Conservation (phyloP, 2,888 invertebrate species). For the Dicyrtoma fusca region DNA sequence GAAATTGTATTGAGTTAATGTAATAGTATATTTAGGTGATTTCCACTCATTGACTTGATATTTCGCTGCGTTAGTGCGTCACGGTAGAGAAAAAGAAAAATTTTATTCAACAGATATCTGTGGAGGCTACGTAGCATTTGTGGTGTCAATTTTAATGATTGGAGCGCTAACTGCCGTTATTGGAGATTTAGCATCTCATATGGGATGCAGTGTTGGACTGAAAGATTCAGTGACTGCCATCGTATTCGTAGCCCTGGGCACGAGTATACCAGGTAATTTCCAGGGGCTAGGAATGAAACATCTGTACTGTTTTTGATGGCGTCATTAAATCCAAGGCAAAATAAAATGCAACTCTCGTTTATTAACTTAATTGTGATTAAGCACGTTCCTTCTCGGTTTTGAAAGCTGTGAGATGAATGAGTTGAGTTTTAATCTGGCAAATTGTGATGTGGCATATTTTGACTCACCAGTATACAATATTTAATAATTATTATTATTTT, state of each 20-base stretch:
- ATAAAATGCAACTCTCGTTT: not conserved
- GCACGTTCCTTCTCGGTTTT: too few relatives aligned
- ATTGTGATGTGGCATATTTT: too few relatives aligned
- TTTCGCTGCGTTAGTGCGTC: too few relatives aligned
- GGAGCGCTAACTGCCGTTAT: conserved; percentile 95
- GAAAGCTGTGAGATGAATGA: too few relatives aligned
- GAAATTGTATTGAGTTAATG: too few relatives aligned
- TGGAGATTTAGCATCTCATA: conserved; percentile 95
- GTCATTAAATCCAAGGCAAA: not conserved
- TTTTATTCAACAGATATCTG: conserved; percentile 72
- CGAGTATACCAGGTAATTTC: conserved; percentile 89
- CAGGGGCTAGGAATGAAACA: conserved; percentile 29
- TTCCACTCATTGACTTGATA: too few relatives aligned
- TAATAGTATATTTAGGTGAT: too few relatives aligned
- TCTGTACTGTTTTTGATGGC: too few relatives aligned
- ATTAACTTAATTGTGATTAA: not conserved
- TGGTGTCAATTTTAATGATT: conserved; percentile 87
- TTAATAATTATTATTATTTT: not conserved
- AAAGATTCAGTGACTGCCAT: conserved; percentile 97
- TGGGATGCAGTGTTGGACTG: conserved; percentile 95
- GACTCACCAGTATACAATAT: not conserved
- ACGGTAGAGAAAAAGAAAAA: not conserved
- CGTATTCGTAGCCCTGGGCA: conserved; percentile 96
- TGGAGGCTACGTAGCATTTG: conserved; percentile 94
- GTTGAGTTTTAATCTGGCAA: too few relatives aligned